Evolutionary conservation across 2,113 vertebrate species (phyloP).

Genomic region (Desmodus rotundus): DNA sequence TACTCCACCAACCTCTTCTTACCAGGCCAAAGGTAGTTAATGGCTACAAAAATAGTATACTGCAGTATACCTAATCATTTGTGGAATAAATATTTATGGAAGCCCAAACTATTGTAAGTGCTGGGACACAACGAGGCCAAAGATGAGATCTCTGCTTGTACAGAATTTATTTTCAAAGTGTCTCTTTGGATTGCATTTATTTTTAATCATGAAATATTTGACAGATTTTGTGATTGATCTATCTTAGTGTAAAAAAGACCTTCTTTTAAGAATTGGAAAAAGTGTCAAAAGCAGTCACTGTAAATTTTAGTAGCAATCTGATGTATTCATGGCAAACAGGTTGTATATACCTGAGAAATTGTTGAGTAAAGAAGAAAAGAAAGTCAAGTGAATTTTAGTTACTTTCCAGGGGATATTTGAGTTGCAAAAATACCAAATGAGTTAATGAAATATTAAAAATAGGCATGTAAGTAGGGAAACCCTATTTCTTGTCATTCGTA

Average conservation of each 20-base stretch:
- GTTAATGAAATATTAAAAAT: background rate
- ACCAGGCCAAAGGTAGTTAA: background rate
- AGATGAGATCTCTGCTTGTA: background rate
- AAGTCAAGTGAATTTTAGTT: background rate
- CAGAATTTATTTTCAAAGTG: background rate
- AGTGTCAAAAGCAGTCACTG: background rate
- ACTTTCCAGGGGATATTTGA: background rate
- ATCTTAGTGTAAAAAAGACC: background rate
- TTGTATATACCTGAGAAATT: background rate
- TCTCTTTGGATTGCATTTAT: background rate
- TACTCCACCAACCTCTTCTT: background rate
- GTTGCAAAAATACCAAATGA: background rate
- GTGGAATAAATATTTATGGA: background rate
- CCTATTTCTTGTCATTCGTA: background rate
- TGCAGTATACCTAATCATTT: background rate
- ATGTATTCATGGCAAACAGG: background rate
- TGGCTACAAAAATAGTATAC: background rate
- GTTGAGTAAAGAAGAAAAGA: background rate
- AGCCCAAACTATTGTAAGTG: background rate
- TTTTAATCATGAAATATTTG: conserved; percentile 16
- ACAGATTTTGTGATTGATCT: background rate
- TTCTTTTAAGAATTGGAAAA: conserved; percentile 8
- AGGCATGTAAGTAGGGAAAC: background rate
- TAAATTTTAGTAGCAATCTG: background rate
- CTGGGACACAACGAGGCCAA: background rate